phyloP scores from a whole-genome alignment of 2,797 vertebrate species.

The Gymnothorax javanicus region DNA sequence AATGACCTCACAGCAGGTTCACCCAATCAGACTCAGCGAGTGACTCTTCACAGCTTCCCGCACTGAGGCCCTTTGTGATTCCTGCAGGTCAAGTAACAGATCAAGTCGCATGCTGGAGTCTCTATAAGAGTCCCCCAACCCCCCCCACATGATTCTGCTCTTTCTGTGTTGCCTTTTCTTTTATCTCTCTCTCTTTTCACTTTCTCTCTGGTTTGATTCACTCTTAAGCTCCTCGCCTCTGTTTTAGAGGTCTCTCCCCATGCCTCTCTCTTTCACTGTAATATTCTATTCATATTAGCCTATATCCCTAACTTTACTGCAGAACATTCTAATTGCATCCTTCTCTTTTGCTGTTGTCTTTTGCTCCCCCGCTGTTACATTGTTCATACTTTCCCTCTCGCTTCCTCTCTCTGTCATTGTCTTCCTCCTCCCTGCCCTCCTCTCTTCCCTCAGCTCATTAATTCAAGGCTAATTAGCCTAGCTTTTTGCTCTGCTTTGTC shows the following conservation, averaged over 20 bases:
- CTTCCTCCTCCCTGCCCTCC: not conserved
- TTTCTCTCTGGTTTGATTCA: not conserved
- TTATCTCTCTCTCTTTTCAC: not conserved
- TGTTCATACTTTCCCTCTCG: constrained; percentile 1
- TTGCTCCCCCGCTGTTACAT: not conserved
- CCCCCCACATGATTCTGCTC: not conserved
- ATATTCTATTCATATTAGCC: constrained; percentile 14
- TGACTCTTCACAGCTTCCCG: not conserved
- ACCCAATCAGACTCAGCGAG: not conserved
- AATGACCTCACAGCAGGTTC: not conserved
- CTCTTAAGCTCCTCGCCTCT: not conserved
- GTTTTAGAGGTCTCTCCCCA: constrained; percentile 13
- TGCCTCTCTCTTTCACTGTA: constrained; percentile 20
- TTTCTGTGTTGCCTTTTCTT: not conserved
- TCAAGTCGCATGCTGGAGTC: not conserved
- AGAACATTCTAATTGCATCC: not conserved
- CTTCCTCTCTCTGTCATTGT: not conserved
- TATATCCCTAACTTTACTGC: not conserved
- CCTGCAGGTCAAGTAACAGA: not conserved
- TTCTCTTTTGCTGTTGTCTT: not conserved
- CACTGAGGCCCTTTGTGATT: constrained; percentile 2
- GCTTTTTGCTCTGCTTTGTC: constrained; percentile 8
- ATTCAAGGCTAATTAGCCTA: not conserved
- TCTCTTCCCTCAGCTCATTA: not conserved
- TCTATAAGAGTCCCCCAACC: not conserved